Percentiles rank a stretch among this genome's conserved stretches.
These are phyloP conservation scores for Ammodytes dubius DNA, from an alignment of 2,113 vertebrate genomes.

Conservation along the genomic window DNA sequence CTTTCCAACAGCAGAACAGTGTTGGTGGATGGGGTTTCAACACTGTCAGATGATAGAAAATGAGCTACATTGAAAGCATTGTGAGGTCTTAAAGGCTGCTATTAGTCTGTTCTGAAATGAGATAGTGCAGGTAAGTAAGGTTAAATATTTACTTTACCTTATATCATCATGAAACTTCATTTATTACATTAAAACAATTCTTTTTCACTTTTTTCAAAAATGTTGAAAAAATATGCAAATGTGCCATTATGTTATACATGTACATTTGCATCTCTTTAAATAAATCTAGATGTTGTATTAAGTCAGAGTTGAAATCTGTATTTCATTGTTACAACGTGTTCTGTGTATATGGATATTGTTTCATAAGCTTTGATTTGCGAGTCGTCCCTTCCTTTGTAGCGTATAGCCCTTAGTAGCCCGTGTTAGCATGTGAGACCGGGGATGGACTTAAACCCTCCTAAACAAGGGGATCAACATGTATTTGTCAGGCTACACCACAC, in stretches of 20 bases:
- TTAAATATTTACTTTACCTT: too few species aligned
- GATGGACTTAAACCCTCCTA: slow-evolving; percentile 77
- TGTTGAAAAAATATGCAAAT: too few species aligned
- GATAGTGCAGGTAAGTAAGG: too few species aligned
- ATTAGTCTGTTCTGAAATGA: neutral
- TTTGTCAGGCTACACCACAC: slow-evolving; percentile 80
- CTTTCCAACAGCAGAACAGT: neutral
- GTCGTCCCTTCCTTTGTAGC: slow-evolving; percentile 2
- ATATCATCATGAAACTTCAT: too few species aligned
- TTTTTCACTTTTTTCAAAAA: too few species aligned
- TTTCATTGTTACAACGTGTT: too few species aligned
- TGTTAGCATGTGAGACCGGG: slow-evolving; percentile 76
- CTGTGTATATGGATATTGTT: slow-evolving; percentile 18
- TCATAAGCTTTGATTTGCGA: slow-evolving; percentile 43
- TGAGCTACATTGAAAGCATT: neutral
- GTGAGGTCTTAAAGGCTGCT: neutral
- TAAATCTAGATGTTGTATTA: too few species aligned
- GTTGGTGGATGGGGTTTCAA: neutral
- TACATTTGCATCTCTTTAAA: too few species aligned
- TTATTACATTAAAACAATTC: too few species aligned
- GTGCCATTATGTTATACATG: too few species aligned
- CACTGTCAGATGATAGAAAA: neutral
- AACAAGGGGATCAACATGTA: slow-evolving; percentile 84
- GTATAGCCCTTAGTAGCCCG: slow-evolving; percentile 37
- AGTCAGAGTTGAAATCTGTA: too few species aligned